Percentiles rank a stretch among this genome's conserved stretches.
Conservation (phyloP, 2,797 vertebrate genomes). For the Steatocranus sp. region DNA sequence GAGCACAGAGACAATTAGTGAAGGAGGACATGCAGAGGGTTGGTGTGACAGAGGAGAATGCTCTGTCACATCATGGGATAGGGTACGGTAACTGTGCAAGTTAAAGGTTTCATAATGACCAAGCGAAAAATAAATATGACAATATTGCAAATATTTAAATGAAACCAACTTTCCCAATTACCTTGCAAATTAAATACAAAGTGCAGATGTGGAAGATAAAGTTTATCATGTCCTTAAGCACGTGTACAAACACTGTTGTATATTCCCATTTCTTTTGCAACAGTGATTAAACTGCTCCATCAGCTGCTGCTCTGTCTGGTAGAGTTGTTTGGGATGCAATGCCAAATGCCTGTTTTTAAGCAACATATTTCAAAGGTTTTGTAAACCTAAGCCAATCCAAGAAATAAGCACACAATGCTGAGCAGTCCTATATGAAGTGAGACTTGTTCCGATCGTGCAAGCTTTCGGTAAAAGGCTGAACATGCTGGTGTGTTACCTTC, state of each 20-base stretch:
- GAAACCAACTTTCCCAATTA: accelerated
- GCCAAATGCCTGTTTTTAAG: background rate
- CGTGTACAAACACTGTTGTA: background rate
- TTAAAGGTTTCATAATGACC: background rate
- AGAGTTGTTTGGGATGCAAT: background rate
- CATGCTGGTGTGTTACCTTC: slow-evolving; percentile 52
- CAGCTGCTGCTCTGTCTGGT: background rate
- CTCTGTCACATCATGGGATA: background rate
- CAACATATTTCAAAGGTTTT: background rate
- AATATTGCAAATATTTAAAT: background rate
- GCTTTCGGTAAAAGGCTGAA: background rate
- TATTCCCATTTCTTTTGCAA: background rate
- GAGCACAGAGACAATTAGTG: background rate
- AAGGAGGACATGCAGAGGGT: background rate
- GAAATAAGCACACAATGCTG: background rate
- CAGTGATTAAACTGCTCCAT: background rate
- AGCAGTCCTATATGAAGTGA: accelerated
- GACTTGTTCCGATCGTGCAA: background rate
- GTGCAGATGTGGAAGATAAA: background rate
- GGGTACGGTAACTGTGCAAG: accelerated
- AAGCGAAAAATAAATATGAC: accelerated
- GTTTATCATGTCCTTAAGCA: accelerated
- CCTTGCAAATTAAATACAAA: background rate
- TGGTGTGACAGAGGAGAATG: background rate
- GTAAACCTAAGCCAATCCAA: background rate